Percentiles rank a stretch among this genome's conserved stretches.
These are phyloP conservation scores for Fulica atra DNA, from an alignment of 2,113 vertebrate species.

Conservation along the genomic window DNA sequence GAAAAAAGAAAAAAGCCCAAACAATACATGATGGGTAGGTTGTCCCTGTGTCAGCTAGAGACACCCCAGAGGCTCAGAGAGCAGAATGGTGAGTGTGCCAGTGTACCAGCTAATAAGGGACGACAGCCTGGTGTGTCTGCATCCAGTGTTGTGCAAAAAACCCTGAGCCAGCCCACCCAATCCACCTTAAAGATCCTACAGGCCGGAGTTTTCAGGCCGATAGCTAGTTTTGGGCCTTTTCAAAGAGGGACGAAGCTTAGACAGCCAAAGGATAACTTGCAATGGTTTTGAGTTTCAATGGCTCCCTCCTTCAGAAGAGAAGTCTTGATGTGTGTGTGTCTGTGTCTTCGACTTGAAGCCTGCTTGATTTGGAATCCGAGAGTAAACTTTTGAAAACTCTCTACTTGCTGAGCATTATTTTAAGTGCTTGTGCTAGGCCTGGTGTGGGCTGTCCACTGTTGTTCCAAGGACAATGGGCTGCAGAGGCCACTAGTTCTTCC, in stretches of 20 bases:
- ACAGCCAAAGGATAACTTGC: neutral
- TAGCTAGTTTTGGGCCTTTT: neutral
- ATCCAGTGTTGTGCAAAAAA: neutral
- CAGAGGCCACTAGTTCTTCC: neutral
- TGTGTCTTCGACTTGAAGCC: neutral
- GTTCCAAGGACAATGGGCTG: neutral
- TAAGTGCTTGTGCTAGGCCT: neutral
- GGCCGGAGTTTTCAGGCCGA: neutral
- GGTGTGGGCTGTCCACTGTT: neutral
- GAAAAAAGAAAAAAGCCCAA: too few species aligned
- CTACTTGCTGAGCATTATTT: neutral
- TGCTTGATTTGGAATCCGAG: neutral
- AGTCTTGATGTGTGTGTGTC: neutral
- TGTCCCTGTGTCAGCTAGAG: too few species aligned
- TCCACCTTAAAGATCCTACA: neutral
- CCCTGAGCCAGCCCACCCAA: neutral
- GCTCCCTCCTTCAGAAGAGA: neutral
- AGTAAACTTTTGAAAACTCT: neutral
- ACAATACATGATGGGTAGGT: too few species aligned
- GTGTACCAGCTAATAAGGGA: too few species aligned
- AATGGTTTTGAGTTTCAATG: neutral
- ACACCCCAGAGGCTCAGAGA: too few species aligned
- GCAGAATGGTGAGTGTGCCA: too few species aligned
- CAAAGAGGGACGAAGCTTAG: neutral
- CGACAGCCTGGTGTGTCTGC: too few species aligned